Evolutionary conservation across 2,113 vertebrate genomes (phyloP), one percentile per base, ranked within the genome.

Genomic region (Mystacornis crossleyi): DNA sequence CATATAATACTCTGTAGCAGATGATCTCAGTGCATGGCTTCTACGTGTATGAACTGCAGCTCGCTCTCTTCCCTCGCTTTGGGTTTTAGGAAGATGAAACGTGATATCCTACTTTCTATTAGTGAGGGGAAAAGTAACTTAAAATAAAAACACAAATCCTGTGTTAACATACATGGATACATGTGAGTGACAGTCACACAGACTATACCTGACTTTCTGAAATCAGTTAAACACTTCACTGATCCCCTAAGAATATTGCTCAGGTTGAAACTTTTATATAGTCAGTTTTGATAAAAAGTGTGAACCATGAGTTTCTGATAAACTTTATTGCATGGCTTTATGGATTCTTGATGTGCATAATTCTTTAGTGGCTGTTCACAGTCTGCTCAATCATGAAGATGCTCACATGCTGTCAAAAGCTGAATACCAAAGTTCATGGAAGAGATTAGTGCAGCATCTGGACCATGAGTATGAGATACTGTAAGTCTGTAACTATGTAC

Each of bases 91-190:
- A 78, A 94, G 72, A 83, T 40, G 54, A 34, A 73, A 50, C 5
- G 1, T 50, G 21, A 88, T 74, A 77, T 77, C 60, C 47, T 47
- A 28, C 21, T 83, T 95, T 86, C 73, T 81, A 18, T 40, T 73
- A 71, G 28, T 65, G 28, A 12, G 17, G 4, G 11, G 36, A 51
- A 90, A 96, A 47, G 26, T 91, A 70, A 83, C 81, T 86, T 89
- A 78, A 88, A 96, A 93, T 81, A 69, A 92, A 96, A 72, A 71
- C 72, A 84, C 17, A 64, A 94, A 90, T 77, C 69, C n/a, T 74
- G 20, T 80, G 42, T 33, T 95, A 92, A 65, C 75, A 61, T 89
- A 92, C n/a, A 73, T 73, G 54, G 77, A 65, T 81, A 80, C 53
- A 58, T 51, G 51, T 62, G 58, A 89, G 69, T 90, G 74, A 53